Conservation (phyloP, 2,797 vertebrate genomes). For the Anguilla anguilla region DNA sequence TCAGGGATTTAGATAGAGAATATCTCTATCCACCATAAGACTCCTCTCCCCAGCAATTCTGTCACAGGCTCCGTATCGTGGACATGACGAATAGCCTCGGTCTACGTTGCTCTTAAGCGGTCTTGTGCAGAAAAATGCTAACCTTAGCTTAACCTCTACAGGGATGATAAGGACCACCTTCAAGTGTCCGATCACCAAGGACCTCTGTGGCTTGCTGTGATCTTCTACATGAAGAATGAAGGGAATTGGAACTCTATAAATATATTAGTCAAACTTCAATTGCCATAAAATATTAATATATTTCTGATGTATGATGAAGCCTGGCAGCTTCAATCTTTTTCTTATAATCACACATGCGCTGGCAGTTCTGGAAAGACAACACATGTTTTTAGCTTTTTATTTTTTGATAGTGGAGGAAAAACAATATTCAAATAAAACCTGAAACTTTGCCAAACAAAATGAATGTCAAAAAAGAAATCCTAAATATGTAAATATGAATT, state of each 20-base stretch:
- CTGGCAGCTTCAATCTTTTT: neutral
- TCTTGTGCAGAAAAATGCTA: neutral
- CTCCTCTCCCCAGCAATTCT: neutral
- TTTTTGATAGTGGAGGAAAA: neutral
- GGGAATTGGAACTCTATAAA: neutral
- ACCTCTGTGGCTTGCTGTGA: neutral
- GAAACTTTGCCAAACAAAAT: neutral
- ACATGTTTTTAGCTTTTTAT: neutral
- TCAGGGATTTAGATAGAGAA: neutral
- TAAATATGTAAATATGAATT: neutral
- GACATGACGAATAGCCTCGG: neutral
- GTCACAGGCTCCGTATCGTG: neutral
- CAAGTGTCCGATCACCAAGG: neutral
- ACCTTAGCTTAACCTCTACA: neutral
- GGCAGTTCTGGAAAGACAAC: neutral
- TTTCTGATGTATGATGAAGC: neutral
- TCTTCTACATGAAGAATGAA: neutral
- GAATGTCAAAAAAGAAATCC: neutral
- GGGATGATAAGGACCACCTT: constrained; percentile 1
- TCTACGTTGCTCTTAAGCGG: neutral
- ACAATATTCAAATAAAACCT: neutral
- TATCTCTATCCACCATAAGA: neutral
- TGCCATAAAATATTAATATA: neutral
- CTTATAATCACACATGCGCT: neutral
- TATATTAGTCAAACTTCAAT: neutral